These are phyloP conservation scores for Rhinichthys klamathensis DNA, from an alignment of 2,113 vertebrate genomes.

Conservation along the genomic window DNA sequence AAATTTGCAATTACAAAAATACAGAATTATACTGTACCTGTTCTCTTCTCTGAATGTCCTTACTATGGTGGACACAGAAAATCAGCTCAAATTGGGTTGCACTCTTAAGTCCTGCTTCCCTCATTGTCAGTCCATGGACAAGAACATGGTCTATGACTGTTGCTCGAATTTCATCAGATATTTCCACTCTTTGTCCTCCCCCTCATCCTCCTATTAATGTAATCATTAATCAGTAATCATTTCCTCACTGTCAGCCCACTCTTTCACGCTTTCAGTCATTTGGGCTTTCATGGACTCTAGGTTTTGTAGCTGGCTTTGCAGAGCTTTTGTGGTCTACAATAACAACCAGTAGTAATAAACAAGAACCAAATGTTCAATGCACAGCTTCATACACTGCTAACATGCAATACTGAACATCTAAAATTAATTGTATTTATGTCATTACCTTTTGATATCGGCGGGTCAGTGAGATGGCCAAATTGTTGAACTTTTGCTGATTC, in stretches of 20 bases:
- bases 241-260: background rate
- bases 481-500: constrained; percentile 22
- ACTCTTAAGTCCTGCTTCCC: too few relatives aligned
- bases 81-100: too few relatives aligned
- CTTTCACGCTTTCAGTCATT: constrained; percentile 19
- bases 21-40: too few relatives aligned
- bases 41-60: too few relatives aligned
- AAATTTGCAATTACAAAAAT: too few relatives aligned
- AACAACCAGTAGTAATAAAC: background rate
- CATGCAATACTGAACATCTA: background rate
- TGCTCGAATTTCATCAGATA: too few relatives aligned
- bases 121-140: too few relatives aligned
- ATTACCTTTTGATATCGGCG: constrained; percentile 7
- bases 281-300: background rate
- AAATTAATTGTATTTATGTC: background rate
- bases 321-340: constrained; percentile 12
- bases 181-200: too few relatives aligned
- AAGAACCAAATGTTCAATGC: background rate
- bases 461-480: constrained; percentile 22
- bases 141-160: too few relatives aligned
- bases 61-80: too few relatives aligned
- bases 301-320: background rate
- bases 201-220: too few relatives aligned
- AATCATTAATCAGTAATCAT: too few relatives aligned
- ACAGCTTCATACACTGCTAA: background rate